Base-by-base conservation (phyloP, 2,888 invertebrate genomes). In the Lepidochitona cinerea region DNA sequence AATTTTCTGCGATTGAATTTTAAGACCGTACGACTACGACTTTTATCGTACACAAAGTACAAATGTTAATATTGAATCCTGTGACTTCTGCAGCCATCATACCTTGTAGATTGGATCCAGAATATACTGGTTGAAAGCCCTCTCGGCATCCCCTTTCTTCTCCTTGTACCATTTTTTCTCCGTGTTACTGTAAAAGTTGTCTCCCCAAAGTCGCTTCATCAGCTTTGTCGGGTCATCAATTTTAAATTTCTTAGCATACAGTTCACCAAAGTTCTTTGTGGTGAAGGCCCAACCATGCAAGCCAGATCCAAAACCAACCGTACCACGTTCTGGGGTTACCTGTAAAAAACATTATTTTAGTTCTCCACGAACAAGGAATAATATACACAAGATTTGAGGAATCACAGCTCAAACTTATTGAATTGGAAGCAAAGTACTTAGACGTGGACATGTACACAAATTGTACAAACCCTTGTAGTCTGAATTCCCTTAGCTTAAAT, bases 241-340 rank as follows among this genome's bases (percentile, higher is more conserved):
- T 93, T 98, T 97, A 94, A 99, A 99, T 92, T 99, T 99, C 90
- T 96, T 96, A 37, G 98, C 95, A 91, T 99, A 99, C 96, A 99
- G 97, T 92, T 99, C 98, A 67, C 99, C 93, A 93, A 99, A 99
- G 93, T 99, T 99, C 93, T 99, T 99, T 83, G 99, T 94, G 79
- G 99, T 99, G 92, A 99, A 99, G 69, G 99, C 99, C 99, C 99
- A 99, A 81, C 99, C 99, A 92, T 99, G 99, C 79, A 99, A 96
- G 88, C 99, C 99, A 35, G 99, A 98, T 78, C 99, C 99, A 91
- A 99, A 99, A 89, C 99, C 99, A 79, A 99, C 99, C 78, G 98
- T 99, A 85, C 99, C 99, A 92, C 96, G 96, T 92, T 97, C 96
- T 84, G 99, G 99, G 92, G 98, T 98, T 84, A 96, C 94, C 94